Evolutionary conservation across 2,113 vertebrate genomes (phyloP).

Genomic region (Prochilodus magdalenae): DNA sequence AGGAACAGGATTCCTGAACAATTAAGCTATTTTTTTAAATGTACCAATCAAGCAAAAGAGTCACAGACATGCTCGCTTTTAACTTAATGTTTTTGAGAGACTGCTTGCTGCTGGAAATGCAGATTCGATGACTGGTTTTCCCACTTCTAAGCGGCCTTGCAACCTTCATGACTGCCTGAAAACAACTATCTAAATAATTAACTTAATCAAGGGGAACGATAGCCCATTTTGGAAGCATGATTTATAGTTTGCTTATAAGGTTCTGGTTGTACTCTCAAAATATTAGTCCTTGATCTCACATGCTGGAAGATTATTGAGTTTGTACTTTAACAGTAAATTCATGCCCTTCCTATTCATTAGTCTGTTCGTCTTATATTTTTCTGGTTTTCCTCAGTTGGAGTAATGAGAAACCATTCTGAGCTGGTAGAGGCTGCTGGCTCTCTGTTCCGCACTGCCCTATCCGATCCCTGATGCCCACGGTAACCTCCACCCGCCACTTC

Average conservation of each 20-base stretch:
- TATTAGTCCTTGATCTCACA: too few relatives aligned
- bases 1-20: not conserved
- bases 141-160: too few relatives aligned
- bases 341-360: too few relatives aligned
- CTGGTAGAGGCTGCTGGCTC: conserved; percentile 86
- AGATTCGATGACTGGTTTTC: not conserved
- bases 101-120: not conserved
- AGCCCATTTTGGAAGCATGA: too few relatives aligned
- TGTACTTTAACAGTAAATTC: too few relatives aligned
- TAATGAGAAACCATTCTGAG: conserved; percentile 91
- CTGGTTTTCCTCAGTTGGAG: conserved; percentile 85
- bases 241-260: too few relatives aligned
- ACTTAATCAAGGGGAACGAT: too few relatives aligned
- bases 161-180: not conserved
- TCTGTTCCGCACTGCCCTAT: conserved; percentile 81
- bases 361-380: not conserved
- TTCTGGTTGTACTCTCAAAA: too few relatives aligned
- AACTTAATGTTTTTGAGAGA: not conserved
- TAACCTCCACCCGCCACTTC: conserved; percentile 88
- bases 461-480: conserved; percentile 85
- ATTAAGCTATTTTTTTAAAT: not conserved
- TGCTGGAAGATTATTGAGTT: too few relatives aligned
- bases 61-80: not conserved
- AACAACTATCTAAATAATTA: too few relatives aligned
- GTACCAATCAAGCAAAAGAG: not conserved